A percentile compares a stretch with the other conserved stretches of the same genome.
These are phyloP conservation scores for Tigriopus japonicus DNA, from an alignment of 1,140 invertebrate genomes.

Conservation along the genomic window DNA sequence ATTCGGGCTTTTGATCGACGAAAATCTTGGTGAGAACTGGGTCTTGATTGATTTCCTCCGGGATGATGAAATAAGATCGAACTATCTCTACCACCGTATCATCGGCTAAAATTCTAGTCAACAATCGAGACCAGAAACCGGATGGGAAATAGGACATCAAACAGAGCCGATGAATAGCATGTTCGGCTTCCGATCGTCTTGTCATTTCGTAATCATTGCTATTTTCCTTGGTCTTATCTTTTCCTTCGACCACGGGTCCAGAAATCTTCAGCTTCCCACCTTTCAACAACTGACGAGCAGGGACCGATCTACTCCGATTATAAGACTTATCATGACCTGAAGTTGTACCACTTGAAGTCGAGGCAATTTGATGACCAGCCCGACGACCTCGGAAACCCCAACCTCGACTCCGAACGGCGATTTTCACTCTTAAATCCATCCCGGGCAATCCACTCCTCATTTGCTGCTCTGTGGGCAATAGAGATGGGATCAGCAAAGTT, in stretches of 20 bases:
- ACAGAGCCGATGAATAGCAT: conserved; percentile 36
- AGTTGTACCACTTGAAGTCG: background rate
- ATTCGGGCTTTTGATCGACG: conserved; percentile 42
- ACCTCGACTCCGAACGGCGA: conserved; percentile 47
- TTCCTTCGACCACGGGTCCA: conserved; percentile 29
- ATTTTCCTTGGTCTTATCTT: conserved; percentile 8
- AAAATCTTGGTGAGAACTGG: conserved; percentile 7
- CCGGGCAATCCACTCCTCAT: conserved; percentile 31
- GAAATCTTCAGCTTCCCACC: conserved; percentile 24
- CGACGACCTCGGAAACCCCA: conserved; percentile 35
- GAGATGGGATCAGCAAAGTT: conserved; percentile 71
- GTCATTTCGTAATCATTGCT: conserved; percentile 18
- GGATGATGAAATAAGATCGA: conserved; percentile 40
- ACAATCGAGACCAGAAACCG: conserved; percentile 90
- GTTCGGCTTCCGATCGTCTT: conserved; percentile 20
- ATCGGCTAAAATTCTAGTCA: conserved; percentile 76
- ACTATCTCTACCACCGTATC: conserved; percentile 66
- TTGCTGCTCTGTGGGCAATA: conserved; percentile 64
- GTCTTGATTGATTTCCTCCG: conserved; percentile 18
- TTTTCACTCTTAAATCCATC: conserved; percentile 25
- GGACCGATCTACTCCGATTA: background rate
- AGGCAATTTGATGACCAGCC: background rate
- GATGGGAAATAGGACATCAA: conserved; percentile 91
- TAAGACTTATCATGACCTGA: background rate
- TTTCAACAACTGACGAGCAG: background rate